These are phyloP conservation scores for Toxotes jaculatrix DNA, from an alignment of 2,113 vertebrate species.

Conservation along the genomic window DNA sequence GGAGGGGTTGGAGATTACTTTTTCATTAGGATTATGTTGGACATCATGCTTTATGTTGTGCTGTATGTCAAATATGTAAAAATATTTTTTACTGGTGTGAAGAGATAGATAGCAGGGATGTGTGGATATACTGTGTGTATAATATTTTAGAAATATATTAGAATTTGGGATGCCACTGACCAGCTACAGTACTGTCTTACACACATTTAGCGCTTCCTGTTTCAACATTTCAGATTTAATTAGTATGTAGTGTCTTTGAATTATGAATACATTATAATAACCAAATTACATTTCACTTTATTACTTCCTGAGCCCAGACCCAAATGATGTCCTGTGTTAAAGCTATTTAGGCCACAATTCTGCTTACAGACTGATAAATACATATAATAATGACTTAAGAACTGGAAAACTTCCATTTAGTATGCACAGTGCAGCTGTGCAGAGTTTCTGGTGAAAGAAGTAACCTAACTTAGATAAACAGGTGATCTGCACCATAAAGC, in stretches of 20 bases:
- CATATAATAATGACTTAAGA: not conserved
- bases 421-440: not conserved
- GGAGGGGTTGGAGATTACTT: slow-evolving; percentile 32
- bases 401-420: not conserved
- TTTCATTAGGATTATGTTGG: slow-evolving; percentile 52
- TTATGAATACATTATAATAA: not conserved
- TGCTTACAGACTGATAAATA: not conserved
- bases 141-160: not conserved
- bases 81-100: not conserved
- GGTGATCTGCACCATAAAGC: not conserved
- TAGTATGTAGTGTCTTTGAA: not conserved
- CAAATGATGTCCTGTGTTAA: not conserved
- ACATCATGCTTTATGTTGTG: slow-evolving; percentile 17
- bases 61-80: not conserved
- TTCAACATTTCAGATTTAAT: not conserved
- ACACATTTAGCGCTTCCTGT: not conserved
- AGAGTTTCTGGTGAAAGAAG: not conserved
- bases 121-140: not conserved
- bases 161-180: not conserved
- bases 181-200: not conserved
- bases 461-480: not conserved
- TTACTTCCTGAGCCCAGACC: not conserved
- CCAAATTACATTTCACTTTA: not conserved
- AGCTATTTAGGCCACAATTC: not conserved
- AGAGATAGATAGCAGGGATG: not conserved